These are phyloP conservation scores for Macaria notata DNA, from an alignment of 2,888 invertebrate genomes.

Conservation along the genomic window DNA sequence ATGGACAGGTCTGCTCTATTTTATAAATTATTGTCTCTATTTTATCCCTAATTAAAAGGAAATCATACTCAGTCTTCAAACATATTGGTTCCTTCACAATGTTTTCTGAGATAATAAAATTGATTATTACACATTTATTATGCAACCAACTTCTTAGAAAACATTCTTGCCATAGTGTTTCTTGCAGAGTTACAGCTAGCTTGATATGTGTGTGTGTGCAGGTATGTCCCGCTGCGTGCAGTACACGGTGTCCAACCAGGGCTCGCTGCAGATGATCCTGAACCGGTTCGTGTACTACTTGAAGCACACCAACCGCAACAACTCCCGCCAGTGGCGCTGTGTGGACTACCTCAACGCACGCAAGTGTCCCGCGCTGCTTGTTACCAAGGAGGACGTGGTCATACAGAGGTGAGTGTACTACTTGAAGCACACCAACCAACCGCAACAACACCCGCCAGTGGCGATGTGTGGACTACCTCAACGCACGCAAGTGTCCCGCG, in stretches of 20 bases:
- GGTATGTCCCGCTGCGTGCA: slow-evolving; percentile 41
- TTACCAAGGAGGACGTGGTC: slow-evolving; percentile 64
- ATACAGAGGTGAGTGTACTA: slow-evolving; percentile 56
- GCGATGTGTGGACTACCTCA: slow-evolving; percentile 73
- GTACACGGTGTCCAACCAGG: slow-evolving; percentile 74
- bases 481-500: slow-evolving; percentile 61
- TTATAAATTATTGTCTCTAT: no score
- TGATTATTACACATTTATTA: no score
- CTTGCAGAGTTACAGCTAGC: no score
- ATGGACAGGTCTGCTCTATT: no score
- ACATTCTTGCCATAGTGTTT: no score
- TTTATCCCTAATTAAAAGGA: no score
- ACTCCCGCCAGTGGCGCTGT: slow-evolving; percentile 69
- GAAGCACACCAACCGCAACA: slow-evolving; percentile 60
- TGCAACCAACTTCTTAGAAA: no score
- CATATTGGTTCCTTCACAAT: no score
- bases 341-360: slow-evolving; percentile 60
- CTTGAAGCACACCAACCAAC: slow-evolving; percentile 64
- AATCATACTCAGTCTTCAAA: no score
- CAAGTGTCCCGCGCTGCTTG: slow-evolving; percentile 66
- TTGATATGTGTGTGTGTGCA: no score
- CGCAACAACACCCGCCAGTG: slow-evolving; percentile 60
- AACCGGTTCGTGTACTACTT: slow-evolving; percentile 66
- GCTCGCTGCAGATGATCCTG: slow-evolving; percentile 71
- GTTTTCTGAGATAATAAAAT: no score